Evolutionary conservation across 1,140 invertebrate species (phyloP).

Genomic region (Eueides isabella): DNA sequence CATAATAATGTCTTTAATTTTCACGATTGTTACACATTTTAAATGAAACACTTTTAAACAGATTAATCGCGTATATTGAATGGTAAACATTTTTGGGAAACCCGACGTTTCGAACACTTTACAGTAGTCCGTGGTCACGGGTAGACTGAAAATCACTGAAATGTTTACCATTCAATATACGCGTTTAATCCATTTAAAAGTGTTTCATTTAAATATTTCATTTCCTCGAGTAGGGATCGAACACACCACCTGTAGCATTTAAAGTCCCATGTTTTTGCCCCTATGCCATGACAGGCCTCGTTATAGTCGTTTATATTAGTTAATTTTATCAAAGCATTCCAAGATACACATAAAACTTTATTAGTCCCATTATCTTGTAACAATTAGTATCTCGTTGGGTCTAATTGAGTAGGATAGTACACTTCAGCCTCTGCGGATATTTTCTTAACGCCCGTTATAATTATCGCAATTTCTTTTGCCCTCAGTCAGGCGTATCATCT

Average conservation of each 20-base stretch:
- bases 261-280: not conserved
- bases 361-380: not conserved
- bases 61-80: no score
- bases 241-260: not conserved
- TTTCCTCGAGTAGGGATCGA: not conserved
- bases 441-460: constrained; percentile 1
- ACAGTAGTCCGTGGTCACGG: no score
- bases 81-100: no score
- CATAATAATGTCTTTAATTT: no score
- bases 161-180: no score
- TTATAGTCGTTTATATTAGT: not conserved
- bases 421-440: not conserved
- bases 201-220: not conserved
- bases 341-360: constrained; percentile 2
- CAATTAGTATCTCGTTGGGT: constrained; percentile 3
- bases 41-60: no score
- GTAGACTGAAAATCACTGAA: no score
- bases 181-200: no score
- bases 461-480: not conserved
- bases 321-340: not conserved
- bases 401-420: constrained; percentile 10
- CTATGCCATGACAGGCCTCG: not conserved
- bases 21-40: no score
- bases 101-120: no score
- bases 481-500: not conserved